These are phyloP conservation scores for Aptenodytes forsteri DNA, from an alignment of 2,113 vertebrate species.

Conservation along the genomic window DNA sequence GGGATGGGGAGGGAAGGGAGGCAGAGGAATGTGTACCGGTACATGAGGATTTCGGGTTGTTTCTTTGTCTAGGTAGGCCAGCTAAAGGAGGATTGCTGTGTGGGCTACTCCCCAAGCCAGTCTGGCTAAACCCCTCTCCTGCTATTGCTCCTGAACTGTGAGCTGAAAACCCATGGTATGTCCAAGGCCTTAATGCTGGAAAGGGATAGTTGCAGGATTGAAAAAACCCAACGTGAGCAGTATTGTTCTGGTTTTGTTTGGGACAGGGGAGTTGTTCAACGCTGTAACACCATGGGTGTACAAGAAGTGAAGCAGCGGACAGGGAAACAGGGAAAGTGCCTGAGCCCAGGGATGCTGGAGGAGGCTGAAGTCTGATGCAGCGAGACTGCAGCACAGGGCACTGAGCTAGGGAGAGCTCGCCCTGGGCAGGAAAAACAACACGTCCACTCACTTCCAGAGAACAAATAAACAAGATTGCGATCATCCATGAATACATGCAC, in stretches of 20 bases:
- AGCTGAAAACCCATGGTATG: background rate
- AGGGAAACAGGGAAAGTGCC: background rate
- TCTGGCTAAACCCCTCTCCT: background rate
- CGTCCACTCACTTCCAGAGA: background rate
- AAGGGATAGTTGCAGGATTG: background rate
- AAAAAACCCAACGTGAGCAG: background rate
- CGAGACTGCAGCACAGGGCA: background rate
- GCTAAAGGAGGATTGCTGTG: background rate
- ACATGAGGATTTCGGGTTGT: background rate
- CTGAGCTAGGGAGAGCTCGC: background rate
- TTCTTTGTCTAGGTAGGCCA: background rate
- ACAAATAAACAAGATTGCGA: background rate
- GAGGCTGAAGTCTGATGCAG: background rate
- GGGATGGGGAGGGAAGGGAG: background rate
- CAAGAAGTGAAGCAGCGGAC: background rate
- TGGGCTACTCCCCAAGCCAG: background rate
- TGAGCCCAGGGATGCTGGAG: background rate
- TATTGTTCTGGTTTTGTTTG: background rate
- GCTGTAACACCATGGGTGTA: rapidly evolving
- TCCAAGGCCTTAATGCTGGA: background rate
- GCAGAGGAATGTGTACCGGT: background rate
- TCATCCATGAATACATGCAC: background rate
- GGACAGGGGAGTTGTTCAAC: background rate
- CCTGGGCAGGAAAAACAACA: background rate
- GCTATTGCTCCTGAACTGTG: background rate